A percentile compares a stretch with the other conserved stretches of the same genome.
Conservation (phyloP, 2,888 invertebrate species). For the Creontiades dilutus region DNA sequence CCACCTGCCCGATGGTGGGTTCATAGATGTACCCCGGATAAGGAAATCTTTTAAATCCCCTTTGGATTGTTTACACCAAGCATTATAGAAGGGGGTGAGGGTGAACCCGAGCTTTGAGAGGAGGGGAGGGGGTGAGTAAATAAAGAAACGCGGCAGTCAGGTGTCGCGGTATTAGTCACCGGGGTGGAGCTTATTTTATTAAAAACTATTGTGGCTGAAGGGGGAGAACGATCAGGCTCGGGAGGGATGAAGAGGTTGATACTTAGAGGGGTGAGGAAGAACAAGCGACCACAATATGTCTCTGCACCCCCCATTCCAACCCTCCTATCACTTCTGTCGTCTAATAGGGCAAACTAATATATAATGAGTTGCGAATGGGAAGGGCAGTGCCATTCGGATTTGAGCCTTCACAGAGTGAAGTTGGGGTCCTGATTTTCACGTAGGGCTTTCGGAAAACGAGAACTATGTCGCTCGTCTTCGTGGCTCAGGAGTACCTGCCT, state of each 20-base stretch:
- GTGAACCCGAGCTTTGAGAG: not conserved
- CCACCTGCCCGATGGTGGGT: constrained; percentile 31
- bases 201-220: constrained; percentile 69
- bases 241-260: constrained; percentile 56
- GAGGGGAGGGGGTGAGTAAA: constrained; percentile 43
- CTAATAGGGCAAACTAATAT: constrained; percentile 76
- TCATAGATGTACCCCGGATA: not conserved
- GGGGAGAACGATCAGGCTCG: constrained; percentile 43
- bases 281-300: constrained; percentile 62
- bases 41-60: constrained; percentile 61
- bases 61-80: constrained; percentile 58
- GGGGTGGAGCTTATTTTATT: constrained; percentile 71
- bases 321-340: constrained; percentile 56
- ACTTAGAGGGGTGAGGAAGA: constrained; percentile 56
- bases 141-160: constrained; percentile 68
- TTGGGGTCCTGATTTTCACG: not conserved
- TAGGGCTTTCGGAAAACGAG: not conserved
- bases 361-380: constrained; percentile 75
- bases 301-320: constrained; percentile 42
- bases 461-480: constrained; percentile 59
- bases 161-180: constrained; percentile 71
- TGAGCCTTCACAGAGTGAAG: constrained; percentile 37
- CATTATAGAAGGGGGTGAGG: not conserved
- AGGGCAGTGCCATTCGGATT: constrained; percentile 48
- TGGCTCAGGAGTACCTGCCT: constrained; percentile 70